A percentile compares a stretch with the other conserved stretches of the same genome.
Conservation (phyloP, 2,113 vertebrate genomes). For the Barnardius zonarius region DNA sequence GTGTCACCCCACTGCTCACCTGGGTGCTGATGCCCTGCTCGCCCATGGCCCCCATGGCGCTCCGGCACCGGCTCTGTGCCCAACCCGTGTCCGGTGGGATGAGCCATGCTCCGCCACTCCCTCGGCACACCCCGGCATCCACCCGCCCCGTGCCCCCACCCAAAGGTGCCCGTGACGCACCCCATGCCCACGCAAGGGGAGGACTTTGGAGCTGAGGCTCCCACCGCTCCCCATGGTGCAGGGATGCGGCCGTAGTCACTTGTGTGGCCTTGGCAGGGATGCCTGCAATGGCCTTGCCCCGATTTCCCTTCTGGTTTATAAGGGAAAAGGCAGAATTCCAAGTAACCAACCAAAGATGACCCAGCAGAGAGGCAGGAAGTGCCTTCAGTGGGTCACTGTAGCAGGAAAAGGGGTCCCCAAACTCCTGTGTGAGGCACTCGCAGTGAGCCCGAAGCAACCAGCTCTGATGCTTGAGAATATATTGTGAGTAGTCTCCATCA, state of each 20-base stretch:
- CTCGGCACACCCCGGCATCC: neutral
- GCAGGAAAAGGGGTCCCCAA: rapidly evolving
- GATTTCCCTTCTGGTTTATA: neutral
- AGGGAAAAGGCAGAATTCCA: neutral
- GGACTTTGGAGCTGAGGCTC: neutral
- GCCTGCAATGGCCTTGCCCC: neutral
- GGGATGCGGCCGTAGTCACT: rapidly evolving
- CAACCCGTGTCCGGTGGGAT: neutral
- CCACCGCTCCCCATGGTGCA: rapidly evolving
- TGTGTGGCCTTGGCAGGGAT: rapidly evolving
- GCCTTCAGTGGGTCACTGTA: rapidly evolving
- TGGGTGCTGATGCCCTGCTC: neutral
- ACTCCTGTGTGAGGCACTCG: rapidly evolving
- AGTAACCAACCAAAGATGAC: rapidly evolving
- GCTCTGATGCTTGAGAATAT: neutral
- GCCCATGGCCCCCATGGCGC: neutral
- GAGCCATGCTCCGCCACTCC: neutral
- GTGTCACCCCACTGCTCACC: neutral
- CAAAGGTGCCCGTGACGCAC: neutral
- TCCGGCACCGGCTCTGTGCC: neutral
- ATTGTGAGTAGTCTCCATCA: rapidly evolving
- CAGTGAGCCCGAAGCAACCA: neutral
- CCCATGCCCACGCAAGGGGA: neutral
- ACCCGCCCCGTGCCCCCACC: constrained; percentile 2
- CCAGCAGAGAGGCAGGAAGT: neutral